Evolutionary conservation across 2,888 invertebrate genomes (phyloP), one percentile per base, ranked within the genome.

Genomic region (Barypeithes pellucidus): DNA sequence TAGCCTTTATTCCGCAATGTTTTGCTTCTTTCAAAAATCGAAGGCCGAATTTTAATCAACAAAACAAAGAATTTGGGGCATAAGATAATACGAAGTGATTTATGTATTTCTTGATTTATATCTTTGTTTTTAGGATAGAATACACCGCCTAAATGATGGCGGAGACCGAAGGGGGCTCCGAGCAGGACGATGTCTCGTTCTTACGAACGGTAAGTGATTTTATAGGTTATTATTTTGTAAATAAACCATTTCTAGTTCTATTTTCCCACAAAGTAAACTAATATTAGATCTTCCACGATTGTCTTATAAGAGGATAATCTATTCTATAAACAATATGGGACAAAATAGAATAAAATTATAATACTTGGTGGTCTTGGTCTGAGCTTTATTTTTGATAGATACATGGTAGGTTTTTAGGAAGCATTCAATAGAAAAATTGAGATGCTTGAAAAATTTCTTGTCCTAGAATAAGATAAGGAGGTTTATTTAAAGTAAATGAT

Each of bases 101-200:
- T 61, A 36, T 61, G 71, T 67, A n/a, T 52, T 39, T 7, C 22
- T n/a, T 65, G 36, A 65, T 36, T 14, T 1, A 33, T 67, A 39
- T 68, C 59, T 18, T 52, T 75, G 68, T 61, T 71, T 80, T 81
- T 66, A 82, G 81, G 77, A 50, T 72, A 77, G 76, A 73, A 67
- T 83, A 80, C 81, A 74, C 81, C 84, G 82, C 82, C 82, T 80
- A 76, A 74, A 96, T 96, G 96, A 95, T 96, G 96, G 95, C 95
- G 85, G 96, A 96, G 89, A 94, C 94, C 85, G 96, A 96, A 88
- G 97, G 96, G 85, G 95, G 96, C 80, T 97, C 98, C 85, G 98
- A 99, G 89, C 98, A 98, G 89, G 99, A 99, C 93, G 99, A 99
- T 92, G 97, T 99, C 88, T 99, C 98, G 87, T 99, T 99, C 90